Evolutionary conservation across 1,140 invertebrate genomes (phyloP).

Genomic region (Meloidogyne floridensis): DNA sequence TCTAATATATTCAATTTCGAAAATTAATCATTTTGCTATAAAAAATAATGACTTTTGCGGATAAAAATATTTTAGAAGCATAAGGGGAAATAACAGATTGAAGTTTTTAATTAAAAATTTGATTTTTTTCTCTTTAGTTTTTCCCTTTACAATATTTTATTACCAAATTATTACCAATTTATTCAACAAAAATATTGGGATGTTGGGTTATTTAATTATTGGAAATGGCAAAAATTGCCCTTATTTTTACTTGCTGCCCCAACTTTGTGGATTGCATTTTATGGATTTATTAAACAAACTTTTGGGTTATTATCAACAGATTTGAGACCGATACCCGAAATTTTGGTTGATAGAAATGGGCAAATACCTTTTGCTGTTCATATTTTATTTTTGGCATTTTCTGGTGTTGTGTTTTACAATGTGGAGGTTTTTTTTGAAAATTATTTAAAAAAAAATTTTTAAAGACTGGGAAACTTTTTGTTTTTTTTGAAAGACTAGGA

Average conservation of each 20-base stretch:
- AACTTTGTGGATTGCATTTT: conserved; percentile 45
- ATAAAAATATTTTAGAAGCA: too few relatives aligned
- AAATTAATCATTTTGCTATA: too few relatives aligned
- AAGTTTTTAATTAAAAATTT: too few relatives aligned
- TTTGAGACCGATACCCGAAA: conserved; percentile 32
- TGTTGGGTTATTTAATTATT: conserved; percentile 50
- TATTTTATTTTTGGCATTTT: conserved; percentile 38
- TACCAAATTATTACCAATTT: conserved; percentile 45
- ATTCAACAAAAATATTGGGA: conserved; percentile 56
- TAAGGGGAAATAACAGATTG: too few relatives aligned
- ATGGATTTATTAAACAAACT: conserved; percentile 33
- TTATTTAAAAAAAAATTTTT: not conserved
- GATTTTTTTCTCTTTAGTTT: conserved; percentile 25
- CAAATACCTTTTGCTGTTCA: conserved; percentile 53
- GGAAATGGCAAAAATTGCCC: conserved; percentile 50
- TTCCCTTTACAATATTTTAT: conserved; percentile 26
- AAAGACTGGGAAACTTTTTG: too few relatives aligned
- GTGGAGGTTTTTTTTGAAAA: conserved; percentile 39
- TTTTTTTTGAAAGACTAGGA: too few relatives aligned
- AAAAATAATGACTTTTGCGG: too few relatives aligned
- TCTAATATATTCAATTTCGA: too few relatives aligned
- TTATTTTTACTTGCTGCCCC: conserved; percentile 48
- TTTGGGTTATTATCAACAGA: conserved; percentile 23
- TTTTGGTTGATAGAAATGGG: conserved; percentile 33
- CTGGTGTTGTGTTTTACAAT: conserved; percentile 50